Evolutionary conservation across 2,113 vertebrate genomes (phyloP), one percentile per base, ranked within the genome.

Genomic region (Aspidoscelis tigris): DNA sequence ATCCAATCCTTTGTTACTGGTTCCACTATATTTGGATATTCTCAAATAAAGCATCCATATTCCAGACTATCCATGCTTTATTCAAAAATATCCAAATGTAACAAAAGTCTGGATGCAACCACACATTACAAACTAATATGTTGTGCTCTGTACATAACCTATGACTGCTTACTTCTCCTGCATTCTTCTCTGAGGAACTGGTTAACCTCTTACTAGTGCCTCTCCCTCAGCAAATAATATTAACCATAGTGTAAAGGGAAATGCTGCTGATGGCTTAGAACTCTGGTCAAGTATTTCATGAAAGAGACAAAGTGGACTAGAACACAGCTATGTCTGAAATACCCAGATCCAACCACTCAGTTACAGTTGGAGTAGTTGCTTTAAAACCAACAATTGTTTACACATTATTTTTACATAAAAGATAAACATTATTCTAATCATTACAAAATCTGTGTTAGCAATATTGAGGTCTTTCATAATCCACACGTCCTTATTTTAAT

Each of bases 141-240:
- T 89, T 83, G 71, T 76, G 87, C 77, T 78, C 76, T 69, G 47
- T 93, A 90, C 55, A 39, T 94, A 91, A 65, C 88, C 88, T 90
- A 82, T 71, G 24, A 94, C 87, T 85, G 68, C 83, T 79, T 89
- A 86, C 87, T 90, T 89, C 90, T 93, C 92, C 82, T 91, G 85
- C 14, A 21, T 44, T 88, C 82, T 93, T 89, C 88, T 94, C 87
- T 95, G 94, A 94, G 94, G 94, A 94, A 95, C 92, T 92, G 89
- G 90, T 95, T 93, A 94, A 88, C 88, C 92, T 93, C 92, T 33
- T 93, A 90, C 86, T 91, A 91, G 95, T 96, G 94, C 95, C 95
- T 95, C 95, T 91, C 91, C 94, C 94, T 95, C 87, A 91, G 80
- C 64, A 1, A 93, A 91, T 93, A 93, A 94, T 93, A 93, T 93